Evolutionary conservation across 23 tunicate genomes (phyloP), one percentile per base, ranked within the genome.

Genomic region (Trididemnum clinides): DNA sequence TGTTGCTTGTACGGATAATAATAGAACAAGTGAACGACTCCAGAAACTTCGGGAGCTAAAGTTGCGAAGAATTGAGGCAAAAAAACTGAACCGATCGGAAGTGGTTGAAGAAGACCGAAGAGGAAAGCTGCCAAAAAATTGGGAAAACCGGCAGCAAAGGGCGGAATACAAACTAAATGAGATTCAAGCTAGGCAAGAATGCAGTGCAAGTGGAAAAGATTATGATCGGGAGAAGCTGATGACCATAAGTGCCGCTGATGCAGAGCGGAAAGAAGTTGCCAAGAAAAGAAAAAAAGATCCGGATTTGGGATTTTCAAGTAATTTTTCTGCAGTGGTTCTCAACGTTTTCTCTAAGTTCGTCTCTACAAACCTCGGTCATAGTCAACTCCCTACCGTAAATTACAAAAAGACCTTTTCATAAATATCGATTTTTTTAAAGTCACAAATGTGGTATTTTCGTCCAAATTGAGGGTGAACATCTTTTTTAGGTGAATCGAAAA

Each of bases 51-150:
- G 77, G 72, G 78, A 80, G 26, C 51, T 93, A 71, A 82, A 86
- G 72, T 30, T 51, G 35, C 71, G 84, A 3, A 86, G 98, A 59
- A 64, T 66, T 22, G 98, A 93, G 51, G 75, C 90, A 3, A 80
- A 78, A 34, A 82, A 86, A 80, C 70, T 88, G 28, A 93, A 93
- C 84, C 80, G 93, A 12, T 84, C 84, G 10, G 98, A 93, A 78
- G 93, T 93, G 4, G 98, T 93, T 36, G 98, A 93, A 58, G 98
- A 93, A 71, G 98, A 93, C 57, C 59, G 98, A 36, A 80, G 35
- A 62, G 90, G 86, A 26, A 88, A 93, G 33, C 81, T 93, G 30
- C 98, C 98, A 18, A 59, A 70, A 23, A 93, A 93, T 73, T 93
- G 92, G 92, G 90, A 93, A 69, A 88, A 79, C 54, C 83, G 92